These are phyloP conservation scores for Synanthedon andrenaeformis DNA, from an alignment of 2,888 invertebrate genomes.

Conservation along the genomic window DNA sequence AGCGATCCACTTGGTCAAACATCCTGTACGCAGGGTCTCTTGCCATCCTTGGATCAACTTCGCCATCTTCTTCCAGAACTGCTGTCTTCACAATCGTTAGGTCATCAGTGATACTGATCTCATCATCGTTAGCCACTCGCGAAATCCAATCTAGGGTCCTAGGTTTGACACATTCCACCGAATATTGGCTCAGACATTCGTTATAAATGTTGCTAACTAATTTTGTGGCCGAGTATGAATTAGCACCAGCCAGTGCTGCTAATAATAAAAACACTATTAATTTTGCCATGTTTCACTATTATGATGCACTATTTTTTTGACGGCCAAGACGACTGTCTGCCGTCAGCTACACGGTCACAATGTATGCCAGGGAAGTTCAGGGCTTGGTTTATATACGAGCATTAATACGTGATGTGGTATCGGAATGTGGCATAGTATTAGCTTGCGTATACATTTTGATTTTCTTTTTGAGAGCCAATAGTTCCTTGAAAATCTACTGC, in stretches of 20 bases:
- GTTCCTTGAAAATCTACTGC: conserved; percentile 53
- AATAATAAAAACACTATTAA: conserved; percentile 50
- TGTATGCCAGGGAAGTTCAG: conserved; percentile 60
- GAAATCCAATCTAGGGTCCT: conserved; percentile 82
- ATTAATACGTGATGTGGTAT: conserved; percentile 66
- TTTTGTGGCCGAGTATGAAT: conserved; percentile 70
- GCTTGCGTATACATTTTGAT: conserved; percentile 51
- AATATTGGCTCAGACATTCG: conserved; percentile 76
- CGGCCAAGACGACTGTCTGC: conserved; percentile 58
- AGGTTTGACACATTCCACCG: conserved; percentile 80
- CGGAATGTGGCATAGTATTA: conserved; percentile 44
- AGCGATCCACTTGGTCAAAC: conserved; percentile 80
- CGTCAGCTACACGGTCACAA: conserved; percentile 53
- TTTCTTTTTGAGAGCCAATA: conserved; percentile 34
- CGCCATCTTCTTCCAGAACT: conserved; percentile 44
- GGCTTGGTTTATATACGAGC: conserved; percentile 69
- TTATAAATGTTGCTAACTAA: conserved; percentile 75
- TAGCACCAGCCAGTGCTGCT: conserved; percentile 44
- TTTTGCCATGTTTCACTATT: conserved; percentile 54
- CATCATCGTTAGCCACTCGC: conserved; percentile 74
- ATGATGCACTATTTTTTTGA: conserved; percentile 26
- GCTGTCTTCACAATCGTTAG: conserved; percentile 77
- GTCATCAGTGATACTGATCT: conserved; percentile 82
- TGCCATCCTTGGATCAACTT: conserved; percentile 56
- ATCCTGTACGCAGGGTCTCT: conserved; percentile 71